Conservation (phyloP, 2,888 invertebrate species). For the Euclidia mi region DNA sequence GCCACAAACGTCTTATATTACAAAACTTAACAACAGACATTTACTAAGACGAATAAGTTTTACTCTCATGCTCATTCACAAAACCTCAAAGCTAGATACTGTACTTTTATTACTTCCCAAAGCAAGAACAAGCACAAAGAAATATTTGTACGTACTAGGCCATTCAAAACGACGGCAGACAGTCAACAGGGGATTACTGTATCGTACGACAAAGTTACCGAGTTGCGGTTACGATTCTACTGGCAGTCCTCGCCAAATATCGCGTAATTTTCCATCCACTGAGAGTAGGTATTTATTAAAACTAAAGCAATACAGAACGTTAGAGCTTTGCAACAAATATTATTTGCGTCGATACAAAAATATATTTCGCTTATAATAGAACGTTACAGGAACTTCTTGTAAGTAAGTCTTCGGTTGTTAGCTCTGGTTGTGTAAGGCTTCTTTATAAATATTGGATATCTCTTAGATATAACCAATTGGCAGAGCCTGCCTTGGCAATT, state of each 20-base stretch:
- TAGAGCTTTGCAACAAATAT: constrained; percentile 36
- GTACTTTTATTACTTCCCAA: constrained; percentile 38
- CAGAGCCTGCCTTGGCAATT: too few species aligned
- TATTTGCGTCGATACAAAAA: constrained; percentile 43
- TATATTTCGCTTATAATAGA: background rate
- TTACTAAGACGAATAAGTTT: background rate
- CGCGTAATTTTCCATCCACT: constrained; percentile 43
- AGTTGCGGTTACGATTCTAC: constrained; percentile 54
- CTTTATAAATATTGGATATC: background rate
- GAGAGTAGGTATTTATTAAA: constrained; percentile 53
- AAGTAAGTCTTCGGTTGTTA: background rate
- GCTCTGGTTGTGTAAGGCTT: background rate
- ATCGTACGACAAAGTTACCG: constrained; percentile 42
- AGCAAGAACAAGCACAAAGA: constrained; percentile 40
- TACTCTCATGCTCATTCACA: background rate
- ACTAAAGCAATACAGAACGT: constrained; percentile 49
- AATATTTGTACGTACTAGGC: constrained; percentile 46
- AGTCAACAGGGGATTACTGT: constrained; percentile 57
- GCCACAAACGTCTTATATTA: background rate
- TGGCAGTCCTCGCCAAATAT: constrained; percentile 47
- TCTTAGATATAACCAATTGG: too few species aligned
- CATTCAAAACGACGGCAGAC: constrained; percentile 41
- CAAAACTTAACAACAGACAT: too few species aligned
- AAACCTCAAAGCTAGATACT: constrained; percentile 13
- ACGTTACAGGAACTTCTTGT: background rate